Conservation (phyloP, 1,140 invertebrate genomes). For the Eulimnadia texana region DNA sequence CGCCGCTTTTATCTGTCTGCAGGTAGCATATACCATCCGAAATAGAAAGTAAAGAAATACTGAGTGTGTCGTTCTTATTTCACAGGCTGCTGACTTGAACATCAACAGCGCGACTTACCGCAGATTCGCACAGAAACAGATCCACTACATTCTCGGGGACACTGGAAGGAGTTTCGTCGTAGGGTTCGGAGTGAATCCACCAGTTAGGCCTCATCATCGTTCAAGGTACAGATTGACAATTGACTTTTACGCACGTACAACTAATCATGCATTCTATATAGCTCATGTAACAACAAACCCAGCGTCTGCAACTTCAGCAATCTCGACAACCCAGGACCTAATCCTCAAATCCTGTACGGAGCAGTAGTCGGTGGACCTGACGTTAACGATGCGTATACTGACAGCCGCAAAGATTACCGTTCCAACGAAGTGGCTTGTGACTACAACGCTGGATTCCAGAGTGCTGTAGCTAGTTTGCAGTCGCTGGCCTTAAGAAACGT, state of each 20-base stretch:
- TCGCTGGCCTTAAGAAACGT: conserved; percentile 5
- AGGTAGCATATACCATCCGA: conserved; percentile 24
- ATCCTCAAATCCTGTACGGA: conserved; percentile 29
- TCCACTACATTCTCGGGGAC: conserved; percentile 32
- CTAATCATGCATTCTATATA: conserved; percentile 14
- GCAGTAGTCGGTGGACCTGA: conserved; percentile 33
- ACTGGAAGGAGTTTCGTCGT: conserved; percentile 33
- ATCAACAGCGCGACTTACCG: conserved; percentile 20
- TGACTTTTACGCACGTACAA: too few species aligned
- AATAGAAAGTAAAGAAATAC: too few species aligned
- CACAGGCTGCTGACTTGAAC: conserved; percentile 21
- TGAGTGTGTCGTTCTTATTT: neutral
- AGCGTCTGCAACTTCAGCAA: conserved; percentile 22
- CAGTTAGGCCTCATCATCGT: conserved; percentile 18
- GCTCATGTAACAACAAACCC: conserved; percentile 26
- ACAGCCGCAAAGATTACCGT: conserved; percentile 28
- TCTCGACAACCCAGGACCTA: conserved; percentile 22
- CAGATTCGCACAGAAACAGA: conserved; percentile 30
- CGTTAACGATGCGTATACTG: conserved; percentile 26
- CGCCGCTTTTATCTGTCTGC: conserved; percentile 23
- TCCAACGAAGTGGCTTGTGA: conserved; percentile 33
- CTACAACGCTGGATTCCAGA: conserved; percentile 42
- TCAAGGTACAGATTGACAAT: conserved; percentile 12
- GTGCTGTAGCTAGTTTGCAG: conserved; percentile 31
- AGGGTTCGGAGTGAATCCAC: conserved; percentile 32